Evolutionary conservation across 2,113 vertebrate genomes (phyloP).

Genomic region (Pterocles orientalis): DNA sequence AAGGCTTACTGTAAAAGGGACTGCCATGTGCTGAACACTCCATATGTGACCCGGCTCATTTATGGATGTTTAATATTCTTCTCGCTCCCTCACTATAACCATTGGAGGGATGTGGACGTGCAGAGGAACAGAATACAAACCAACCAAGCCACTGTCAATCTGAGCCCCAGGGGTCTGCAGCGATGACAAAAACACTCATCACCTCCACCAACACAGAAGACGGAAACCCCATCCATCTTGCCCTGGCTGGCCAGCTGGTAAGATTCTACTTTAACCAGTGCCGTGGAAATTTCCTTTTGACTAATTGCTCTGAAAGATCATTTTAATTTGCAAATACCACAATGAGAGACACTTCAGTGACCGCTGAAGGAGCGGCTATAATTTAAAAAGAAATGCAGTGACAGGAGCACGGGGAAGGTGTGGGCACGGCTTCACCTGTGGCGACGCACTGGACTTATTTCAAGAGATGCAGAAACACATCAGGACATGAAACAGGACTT

Average conservation of each 20-base stretch:
- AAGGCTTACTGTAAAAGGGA: background rate
- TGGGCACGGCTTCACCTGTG: background rate
- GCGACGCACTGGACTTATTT: fast-evolving
- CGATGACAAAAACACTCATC: background rate
- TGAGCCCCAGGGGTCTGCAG: background rate
- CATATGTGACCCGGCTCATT: background rate
- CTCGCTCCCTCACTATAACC: background rate
- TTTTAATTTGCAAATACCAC: background rate
- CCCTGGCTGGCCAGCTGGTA: background rate
- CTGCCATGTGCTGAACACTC: background rate
- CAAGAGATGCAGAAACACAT: background rate
- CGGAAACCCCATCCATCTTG: background rate
- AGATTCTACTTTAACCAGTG: background rate
- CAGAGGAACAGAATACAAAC: background rate
- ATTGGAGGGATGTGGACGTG: background rate
- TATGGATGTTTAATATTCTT: background rate
- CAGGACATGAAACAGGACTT: background rate
- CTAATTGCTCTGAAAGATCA: background rate
- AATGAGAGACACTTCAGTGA: background rate
- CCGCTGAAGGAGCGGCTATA: background rate
- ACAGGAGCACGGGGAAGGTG: fast-evolving
- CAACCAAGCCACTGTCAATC: background rate
- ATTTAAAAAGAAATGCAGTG: background rate
- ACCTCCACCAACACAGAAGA: background rate
- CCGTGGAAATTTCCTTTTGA: background rate